A percentile compares a stretch with the other conserved stretches of the same genome.
These are phyloP conservation scores for Tetrao urogallus DNA, from an alignment of 2,113 vertebrate species.

Conservation along the genomic window DNA sequence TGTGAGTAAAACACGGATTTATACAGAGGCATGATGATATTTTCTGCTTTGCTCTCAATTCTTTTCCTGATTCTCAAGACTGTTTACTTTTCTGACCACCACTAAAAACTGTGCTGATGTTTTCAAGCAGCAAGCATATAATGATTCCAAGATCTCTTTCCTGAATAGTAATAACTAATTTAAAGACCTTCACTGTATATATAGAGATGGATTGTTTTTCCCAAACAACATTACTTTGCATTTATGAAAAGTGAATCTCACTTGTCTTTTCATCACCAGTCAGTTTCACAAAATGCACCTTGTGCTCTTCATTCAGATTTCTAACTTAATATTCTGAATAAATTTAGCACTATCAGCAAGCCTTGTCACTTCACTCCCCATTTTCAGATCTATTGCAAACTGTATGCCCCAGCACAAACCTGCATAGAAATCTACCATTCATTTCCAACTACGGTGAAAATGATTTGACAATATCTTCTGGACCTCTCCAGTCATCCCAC, in stretches of 20 bases:
- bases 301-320: not conserved
- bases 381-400: not conserved
- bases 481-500: not conserved
- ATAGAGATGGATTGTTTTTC: not conserved
- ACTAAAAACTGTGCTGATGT: not conserved
- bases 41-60: slow-evolving; percentile 34
- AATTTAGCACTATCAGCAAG: not conserved
- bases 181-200: slow-evolving; percentile 2
- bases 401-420: not conserved
- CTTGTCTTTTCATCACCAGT: not conserved
- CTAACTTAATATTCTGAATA: slow-evolving; percentile 12
- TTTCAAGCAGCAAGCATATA: not conserved
- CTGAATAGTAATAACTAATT: slow-evolving; percentile 41
- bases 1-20: not conserved
- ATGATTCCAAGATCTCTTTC: slow-evolving; percentile 9
- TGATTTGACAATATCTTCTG: not conserved
- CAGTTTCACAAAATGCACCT: not conserved
- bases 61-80: slow-evolving; percentile 9
- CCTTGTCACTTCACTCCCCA: not conserved
- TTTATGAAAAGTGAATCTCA: not conserved
- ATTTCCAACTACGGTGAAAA: not conserved
- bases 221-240: not conserved
- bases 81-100: slow-evolving; percentile 38
- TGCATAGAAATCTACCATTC: not conserved
- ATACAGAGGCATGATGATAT: not conserved